A percentile compares a stretch with the other conserved stretches of the same genome.
These are phyloP conservation scores for Drosophila teissieri DNA, from an alignment of 1,140 invertebrate genomes.

Conservation along the genomic window DNA sequence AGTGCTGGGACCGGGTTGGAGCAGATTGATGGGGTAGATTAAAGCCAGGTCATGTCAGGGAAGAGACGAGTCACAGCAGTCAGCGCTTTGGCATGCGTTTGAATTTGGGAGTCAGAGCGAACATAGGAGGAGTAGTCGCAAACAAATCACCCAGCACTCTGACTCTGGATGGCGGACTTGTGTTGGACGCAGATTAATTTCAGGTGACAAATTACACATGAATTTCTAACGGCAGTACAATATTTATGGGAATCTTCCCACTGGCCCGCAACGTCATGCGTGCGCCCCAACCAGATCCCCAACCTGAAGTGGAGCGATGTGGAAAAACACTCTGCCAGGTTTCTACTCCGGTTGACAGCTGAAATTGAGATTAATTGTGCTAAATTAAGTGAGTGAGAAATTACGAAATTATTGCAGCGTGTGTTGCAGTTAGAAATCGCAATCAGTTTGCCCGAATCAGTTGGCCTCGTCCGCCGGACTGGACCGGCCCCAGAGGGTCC, in stretches of 20 bases:
- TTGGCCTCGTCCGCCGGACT: conserved; percentile 1
- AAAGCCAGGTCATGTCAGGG: conserved; percentile 38
- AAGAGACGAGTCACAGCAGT: conserved; percentile 27
- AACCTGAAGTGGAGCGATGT: conserved; percentile 46
- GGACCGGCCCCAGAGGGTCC: conserved; percentile 37
- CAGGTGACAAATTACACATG: conserved; percentile 79
- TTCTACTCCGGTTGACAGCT: conserved; percentile 66
- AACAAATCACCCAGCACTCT: conserved; percentile 54
- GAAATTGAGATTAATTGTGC: conserved; percentile 81
- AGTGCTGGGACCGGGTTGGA: conserved; percentile 17
- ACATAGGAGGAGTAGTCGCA: conserved; percentile 9
- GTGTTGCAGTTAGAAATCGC: conserved; percentile 77
- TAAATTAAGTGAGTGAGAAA: conserved; percentile 82
- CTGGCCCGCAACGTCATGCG: conserved; percentile 39
- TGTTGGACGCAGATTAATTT: conserved; percentile 71
- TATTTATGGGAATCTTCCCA: conserved; percentile 78
- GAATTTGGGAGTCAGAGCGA: conserved; percentile 36
- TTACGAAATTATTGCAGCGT: conserved; percentile 77
- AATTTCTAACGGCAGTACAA: conserved; percentile 71
- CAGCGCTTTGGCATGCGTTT: conserved; percentile 41
- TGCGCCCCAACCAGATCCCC: conserved; percentile 21
- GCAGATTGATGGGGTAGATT: conserved; percentile 32
- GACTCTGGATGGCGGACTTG: conserved; percentile 15
- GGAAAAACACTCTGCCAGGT: neutral
- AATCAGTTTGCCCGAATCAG: conserved; percentile 72